A percentile compares a stretch with the other conserved stretches of the same genome.
These are phyloP conservation scores for Drosophila busckii DNA, from an alignment of 1,140 invertebrate species.

Conservation along the genomic window DNA sequence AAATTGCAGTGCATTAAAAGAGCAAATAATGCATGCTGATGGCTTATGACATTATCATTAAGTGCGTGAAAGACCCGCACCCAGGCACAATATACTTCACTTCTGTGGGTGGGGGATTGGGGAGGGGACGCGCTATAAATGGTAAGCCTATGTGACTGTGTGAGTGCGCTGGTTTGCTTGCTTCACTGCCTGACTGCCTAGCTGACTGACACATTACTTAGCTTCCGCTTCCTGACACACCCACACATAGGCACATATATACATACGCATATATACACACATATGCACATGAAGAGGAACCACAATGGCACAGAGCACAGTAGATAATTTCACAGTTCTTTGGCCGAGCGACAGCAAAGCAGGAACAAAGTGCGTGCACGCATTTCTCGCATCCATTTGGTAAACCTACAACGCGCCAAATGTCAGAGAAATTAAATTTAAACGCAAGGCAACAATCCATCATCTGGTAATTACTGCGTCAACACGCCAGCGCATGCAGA, in stretches of 20 bases:
- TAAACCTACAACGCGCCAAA: slow-evolving; percentile 64
- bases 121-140: slow-evolving; percentile 12
- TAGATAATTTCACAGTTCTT: slow-evolving; percentile 74
- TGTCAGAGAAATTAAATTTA: slow-evolving; percentile 76
- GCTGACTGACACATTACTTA: slow-evolving; percentile 74
- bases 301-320: too few species aligned
- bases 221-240: slow-evolving; percentile 65
- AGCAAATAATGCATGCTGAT: slow-evolving; percentile 27
- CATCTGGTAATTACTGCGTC: slow-evolving; percentile 76
- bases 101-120: background rate
- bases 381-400: slow-evolving; percentile 70
- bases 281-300: slow-evolving; percentile 16
- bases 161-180: background rate
- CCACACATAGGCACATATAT: slow-evolving; percentile 5
- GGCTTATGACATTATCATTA: slow-evolving; percentile 40
- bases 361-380: slow-evolving; percentile 49
- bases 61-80: slow-evolving; percentile 13
- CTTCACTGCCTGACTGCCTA: slow-evolving; percentile 27
- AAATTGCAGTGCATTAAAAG: slow-evolving; percentile 17
- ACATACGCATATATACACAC: slow-evolving; percentile 2
- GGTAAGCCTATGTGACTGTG: background rate
- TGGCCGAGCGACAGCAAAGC: slow-evolving; percentile 39
- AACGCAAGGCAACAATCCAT: slow-evolving; percentile 76
- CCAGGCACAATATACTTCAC: slow-evolving; percentile 21
- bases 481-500: slow-evolving; percentile 64